Percentiles rank a stretch among this genome's conserved stretches.
These are phyloP conservation scores for Mergus octosetaceus DNA, from an alignment of 2,797 vertebrate species.

Conservation along the genomic window DNA sequence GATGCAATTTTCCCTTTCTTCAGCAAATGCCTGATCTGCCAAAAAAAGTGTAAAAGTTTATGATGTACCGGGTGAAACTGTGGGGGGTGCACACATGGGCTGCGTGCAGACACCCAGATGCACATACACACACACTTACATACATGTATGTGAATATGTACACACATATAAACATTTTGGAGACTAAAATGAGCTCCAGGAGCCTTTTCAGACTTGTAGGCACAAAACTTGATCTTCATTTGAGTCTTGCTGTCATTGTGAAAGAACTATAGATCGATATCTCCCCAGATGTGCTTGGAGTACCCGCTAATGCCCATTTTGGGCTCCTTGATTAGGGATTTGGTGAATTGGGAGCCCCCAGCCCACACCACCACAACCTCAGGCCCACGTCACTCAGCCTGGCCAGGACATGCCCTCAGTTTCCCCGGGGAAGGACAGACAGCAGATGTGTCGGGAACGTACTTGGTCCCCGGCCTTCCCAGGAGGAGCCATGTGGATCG, in stretches of 20 bases:
- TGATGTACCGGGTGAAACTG: accelerated
- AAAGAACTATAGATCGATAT: not conserved
- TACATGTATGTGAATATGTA: accelerated
- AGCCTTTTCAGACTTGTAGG: not conserved
- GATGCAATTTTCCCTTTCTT: slow-evolving; percentile 53
- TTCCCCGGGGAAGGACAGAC: not conserved
- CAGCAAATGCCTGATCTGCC: slow-evolving; percentile 65
- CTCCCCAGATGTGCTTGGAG: not conserved
- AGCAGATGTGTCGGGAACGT: not conserved
- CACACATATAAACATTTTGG: accelerated
- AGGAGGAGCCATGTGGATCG: slow-evolving; percentile 65
- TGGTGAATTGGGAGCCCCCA: not conserved
- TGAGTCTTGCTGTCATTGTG: not conserved
- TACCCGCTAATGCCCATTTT: not conserved
- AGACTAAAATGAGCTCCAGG: not conserved
- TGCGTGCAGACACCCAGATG: too few species aligned
- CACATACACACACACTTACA: not conserved
- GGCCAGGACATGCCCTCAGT: not conserved
- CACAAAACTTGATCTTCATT: accelerated
- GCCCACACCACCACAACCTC: not conserved
- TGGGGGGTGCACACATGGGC: too few species aligned
- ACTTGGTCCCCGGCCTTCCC: slow-evolving; percentile 68
- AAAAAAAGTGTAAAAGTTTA: not conserved
- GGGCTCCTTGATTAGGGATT: not conserved
- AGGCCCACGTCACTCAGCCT: not conserved